Percentiles rank a stretch among this genome's conserved stretches.
Evolutionary conservation across 1,140 invertebrate genomes (phyloP).

Genomic region (Monomorium pharaonis): DNA sequence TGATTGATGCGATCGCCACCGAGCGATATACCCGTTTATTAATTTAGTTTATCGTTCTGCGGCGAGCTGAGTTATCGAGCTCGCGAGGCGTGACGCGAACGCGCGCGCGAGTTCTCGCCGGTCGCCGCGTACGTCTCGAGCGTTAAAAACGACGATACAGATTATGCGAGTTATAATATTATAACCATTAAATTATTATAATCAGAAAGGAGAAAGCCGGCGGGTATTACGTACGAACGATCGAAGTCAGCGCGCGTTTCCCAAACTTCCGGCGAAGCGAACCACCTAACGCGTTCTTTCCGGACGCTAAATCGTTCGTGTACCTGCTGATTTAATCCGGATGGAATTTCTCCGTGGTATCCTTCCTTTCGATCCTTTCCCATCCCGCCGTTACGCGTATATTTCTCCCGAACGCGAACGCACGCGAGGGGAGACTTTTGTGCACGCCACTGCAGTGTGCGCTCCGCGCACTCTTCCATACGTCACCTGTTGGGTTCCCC

Average conservation of each 20-base stretch:
- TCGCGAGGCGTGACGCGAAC: neutral
- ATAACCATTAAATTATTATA: neutral
- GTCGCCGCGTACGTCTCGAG: neutral
- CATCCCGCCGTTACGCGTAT: too few species aligned
- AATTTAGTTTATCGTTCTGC: slow-evolving; percentile 10
- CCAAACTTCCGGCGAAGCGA: neutral
- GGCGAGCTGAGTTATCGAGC: neutral
- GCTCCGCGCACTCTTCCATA: neutral
- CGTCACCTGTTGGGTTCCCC: slow-evolving; percentile 3
- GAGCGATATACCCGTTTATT: slow-evolving; percentile 20
- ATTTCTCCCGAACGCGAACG: neutral
- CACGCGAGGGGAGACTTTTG: neutral
- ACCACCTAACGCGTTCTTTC: neutral
- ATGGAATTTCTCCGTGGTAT: neutral
- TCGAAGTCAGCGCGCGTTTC: neutral
- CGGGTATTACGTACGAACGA: neutral
- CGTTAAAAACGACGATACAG: neutral
- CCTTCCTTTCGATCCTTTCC: too few species aligned
- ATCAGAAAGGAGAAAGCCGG: neutral
- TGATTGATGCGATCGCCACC: slow-evolving; percentile 40
- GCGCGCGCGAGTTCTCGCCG: neutral
- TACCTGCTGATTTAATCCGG: neutral
- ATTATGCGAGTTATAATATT: neutral
- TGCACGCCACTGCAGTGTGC: neutral
- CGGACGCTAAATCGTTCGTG: neutral